Base-by-base conservation (phyloP, 2,888 invertebrate genomes). In the Megalurothrips usitatus region DNA sequence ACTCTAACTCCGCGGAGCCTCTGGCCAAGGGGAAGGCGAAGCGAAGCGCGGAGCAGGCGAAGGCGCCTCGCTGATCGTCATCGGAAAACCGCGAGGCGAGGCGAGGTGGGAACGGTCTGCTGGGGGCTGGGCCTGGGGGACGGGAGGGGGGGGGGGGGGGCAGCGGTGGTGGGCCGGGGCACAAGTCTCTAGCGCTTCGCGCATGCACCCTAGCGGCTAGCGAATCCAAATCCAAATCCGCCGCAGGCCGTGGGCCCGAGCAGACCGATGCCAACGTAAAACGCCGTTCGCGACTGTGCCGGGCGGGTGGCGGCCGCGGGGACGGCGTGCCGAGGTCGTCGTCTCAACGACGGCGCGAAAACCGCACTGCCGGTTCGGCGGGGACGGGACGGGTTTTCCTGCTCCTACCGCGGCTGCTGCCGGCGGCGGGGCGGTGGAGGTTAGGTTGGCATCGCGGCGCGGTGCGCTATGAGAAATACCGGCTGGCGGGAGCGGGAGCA, bases 21-120 rank as follows among this genome's bases (percentile, higher is more conserved):
- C 34, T 43, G 34, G n/a, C n/a, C n/a, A n/a, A n/a, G n/a, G n/a
- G n/a, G n/a, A n/a, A n/a, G n/a, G n/a, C n/a, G n/a, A 23, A n/a
- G 68, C 68, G 68, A 23, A 68, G 68, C 68, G 68, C n/a, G 2
- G 68, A n/a, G n/a, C 34, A 4, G 34, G 3, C 34, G 2, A 43
- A 23, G 68, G n/a, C 68, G 68, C 68, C 68, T 75, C 68, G 68
- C 26, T 75, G 68, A 75, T 75, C 68, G 68, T 75, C 68, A 75
- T 75, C 68, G 68, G 68, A 75, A 75, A 75, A 75, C 68, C 68
- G 26, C 68, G 58, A 58, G 58, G 34, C 34, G 34, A 43, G 34
- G 34, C 34, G 34, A 43, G 34, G 34, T 43, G 3, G 34, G 34
- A 43, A 43, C 6, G 34, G 34, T 6, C 34, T 43, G 34, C 34